phyloP scores from a whole-genome alignment of 2,113 vertebrate genomes.

The Ctenodactylus gundi region DNA sequence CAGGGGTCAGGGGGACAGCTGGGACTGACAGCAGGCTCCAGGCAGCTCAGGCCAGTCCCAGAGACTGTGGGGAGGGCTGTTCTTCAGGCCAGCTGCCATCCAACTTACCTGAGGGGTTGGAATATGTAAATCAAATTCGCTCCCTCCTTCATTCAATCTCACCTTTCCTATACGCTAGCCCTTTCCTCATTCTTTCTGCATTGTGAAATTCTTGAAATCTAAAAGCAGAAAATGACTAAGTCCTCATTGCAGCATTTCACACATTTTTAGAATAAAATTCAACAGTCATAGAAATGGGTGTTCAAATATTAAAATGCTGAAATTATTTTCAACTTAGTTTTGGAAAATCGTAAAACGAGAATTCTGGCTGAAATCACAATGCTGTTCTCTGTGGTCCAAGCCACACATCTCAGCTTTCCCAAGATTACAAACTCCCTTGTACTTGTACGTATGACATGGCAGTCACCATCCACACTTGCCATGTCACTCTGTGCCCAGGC shows the following conservation, averaged over 20 bases:
- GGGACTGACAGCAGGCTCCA: neutral
- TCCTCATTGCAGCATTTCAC: neutral
- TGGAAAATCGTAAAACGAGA: neutral
- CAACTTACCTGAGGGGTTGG: neutral
- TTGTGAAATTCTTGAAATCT: neutral
- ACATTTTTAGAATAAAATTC: neutral
- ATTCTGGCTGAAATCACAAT: neutral
- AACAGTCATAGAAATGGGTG: neutral
- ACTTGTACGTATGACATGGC: neutral
- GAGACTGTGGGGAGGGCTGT: neutral
- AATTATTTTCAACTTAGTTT: neutral
- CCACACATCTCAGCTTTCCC: neutral
- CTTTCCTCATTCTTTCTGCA: neutral
- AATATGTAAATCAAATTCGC: neutral
- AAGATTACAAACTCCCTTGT: neutral
- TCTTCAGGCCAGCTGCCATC: neutral
- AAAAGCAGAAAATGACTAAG: neutral
- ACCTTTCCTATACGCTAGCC: neutral
- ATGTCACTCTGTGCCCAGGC: constrained; percentile 41
- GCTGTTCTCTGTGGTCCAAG: neutral
- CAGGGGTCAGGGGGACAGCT: neutral
- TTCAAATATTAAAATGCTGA: constrained; percentile 3
- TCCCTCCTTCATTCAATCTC: neutral
- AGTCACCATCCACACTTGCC: neutral
- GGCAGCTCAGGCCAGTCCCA: neutral